Conservation (phyloP, 2,888 invertebrate genomes). For the Augiades crinisus region DNA sequence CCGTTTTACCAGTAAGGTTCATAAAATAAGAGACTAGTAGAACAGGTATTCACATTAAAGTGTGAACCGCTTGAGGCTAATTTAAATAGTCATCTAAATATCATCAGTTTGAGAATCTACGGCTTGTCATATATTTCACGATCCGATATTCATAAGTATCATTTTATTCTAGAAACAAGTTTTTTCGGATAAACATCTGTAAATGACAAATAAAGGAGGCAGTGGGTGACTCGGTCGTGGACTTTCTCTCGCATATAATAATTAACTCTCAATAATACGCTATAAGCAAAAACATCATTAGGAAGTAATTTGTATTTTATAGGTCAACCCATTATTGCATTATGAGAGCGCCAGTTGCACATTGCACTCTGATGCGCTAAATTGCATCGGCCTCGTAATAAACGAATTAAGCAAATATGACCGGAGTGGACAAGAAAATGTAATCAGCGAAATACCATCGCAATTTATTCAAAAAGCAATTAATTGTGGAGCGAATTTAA, state of each 20-base stretch:
- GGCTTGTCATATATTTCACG: not conserved
- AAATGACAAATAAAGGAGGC: conserved; percentile 1
- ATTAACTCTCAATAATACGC: conserved; percentile 2
- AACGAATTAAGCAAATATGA: conserved; percentile 17
- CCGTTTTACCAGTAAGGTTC: too few relatives aligned
- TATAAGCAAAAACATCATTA: conserved; percentile 18
- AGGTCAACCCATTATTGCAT: conserved; percentile 22
- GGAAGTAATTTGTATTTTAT: conserved; percentile 24
- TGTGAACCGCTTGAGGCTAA: too few relatives aligned
- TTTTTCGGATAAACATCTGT: conserved; percentile 6
- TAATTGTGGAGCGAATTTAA: conserved; percentile 5
- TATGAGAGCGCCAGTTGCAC: conserved; percentile 17
- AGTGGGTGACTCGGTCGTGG: conserved; percentile 19
- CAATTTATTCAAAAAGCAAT: conserved; percentile 13
- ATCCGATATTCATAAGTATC: not conserved
- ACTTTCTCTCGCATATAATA: conserved; percentile 23
- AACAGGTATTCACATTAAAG: too few relatives aligned
- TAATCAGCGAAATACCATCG: conserved; percentile 11
- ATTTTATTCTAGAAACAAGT: conserved; percentile 16
- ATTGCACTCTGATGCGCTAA: conserved; percentile 13
- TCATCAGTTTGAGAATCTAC: too few relatives aligned
- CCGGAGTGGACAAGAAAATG: not conserved
- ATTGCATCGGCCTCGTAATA: conserved; percentile 18
- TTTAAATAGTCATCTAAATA: too few relatives aligned
- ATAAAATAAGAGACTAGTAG: too few relatives aligned